These are phyloP conservation scores for Menidia menidia DNA, from an alignment of 2,797 vertebrate species.

Conservation along the genomic window DNA sequence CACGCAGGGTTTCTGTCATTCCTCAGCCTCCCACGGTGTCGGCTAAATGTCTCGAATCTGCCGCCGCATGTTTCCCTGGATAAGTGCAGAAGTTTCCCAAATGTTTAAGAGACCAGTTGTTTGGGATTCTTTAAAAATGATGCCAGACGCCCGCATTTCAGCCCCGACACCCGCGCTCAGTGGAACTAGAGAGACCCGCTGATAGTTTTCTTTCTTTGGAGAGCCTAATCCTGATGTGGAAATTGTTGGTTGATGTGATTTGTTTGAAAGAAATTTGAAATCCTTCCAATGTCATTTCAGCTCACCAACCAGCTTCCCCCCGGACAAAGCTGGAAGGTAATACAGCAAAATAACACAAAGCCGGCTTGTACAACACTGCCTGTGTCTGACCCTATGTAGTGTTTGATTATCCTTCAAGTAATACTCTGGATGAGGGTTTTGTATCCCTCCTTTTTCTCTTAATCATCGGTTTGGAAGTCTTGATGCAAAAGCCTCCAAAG, in stretches of 20 bases:
- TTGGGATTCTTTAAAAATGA: neutral
- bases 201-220: neutral
- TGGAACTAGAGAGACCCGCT: neutral
- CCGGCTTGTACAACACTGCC: constrained; percentile 60
- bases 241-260: constrained; percentile 46
- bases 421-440: constrained; percentile 32
- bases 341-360: constrained; percentile 76
- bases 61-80: neutral
- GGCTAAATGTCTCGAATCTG: neutral
- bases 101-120: no score
- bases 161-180: neutral
- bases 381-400: constrained; percentile 39
- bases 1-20: neutral
- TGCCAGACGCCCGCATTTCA: neutral
- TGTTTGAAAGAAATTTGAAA: constrained; percentile 73
- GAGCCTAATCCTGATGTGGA: constrained; percentile 7
- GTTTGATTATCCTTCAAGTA: constrained; percentile 26
- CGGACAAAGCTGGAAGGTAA: constrained; percentile 83
- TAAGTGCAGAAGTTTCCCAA: neutral
- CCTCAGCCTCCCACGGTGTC: neutral
- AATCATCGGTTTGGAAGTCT: constrained; percentile 15
- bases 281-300: constrained; percentile 81
- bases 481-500: constrained; percentile 10
- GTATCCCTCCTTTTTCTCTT: constrained; percentile 16
- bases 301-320: constrained; percentile 77